These are phyloP conservation scores for Synodontis membranacea DNA, from an alignment of 2,113 vertebrate genomes.

Conservation along the genomic window DNA sequence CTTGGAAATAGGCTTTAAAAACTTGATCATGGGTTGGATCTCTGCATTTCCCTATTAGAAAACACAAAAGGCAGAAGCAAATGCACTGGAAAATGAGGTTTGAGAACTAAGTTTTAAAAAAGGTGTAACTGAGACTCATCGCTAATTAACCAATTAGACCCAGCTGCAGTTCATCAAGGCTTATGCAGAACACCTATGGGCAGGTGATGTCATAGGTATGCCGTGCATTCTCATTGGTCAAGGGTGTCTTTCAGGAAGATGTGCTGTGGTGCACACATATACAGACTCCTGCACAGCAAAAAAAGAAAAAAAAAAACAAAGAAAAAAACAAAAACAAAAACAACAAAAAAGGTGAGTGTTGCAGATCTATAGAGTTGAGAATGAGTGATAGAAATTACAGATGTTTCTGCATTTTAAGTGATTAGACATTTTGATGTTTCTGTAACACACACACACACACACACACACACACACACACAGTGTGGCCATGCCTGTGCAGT, in stretches of 20 bases:
- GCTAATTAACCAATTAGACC: conserved; percentile 6
- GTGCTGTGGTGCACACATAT: background rate
- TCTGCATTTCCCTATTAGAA: background rate
- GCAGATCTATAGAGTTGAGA: background rate
- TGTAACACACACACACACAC: background rate
- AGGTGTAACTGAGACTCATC: background rate
- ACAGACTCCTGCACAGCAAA: background rate
- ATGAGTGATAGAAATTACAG: background rate
- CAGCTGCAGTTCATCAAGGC: background rate
- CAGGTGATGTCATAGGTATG: conserved; percentile 1
- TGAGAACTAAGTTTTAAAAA: too few species aligned
- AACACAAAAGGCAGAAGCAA: background rate
- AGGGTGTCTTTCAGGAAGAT: too few species aligned
- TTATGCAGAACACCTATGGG: conserved; percentile 29
- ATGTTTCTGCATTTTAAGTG: background rate
- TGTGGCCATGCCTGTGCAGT: conserved; percentile 22
- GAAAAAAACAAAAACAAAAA: too few species aligned
- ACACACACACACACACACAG: background rate
- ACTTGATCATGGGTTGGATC: background rate
- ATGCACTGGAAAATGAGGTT: too few species aligned
- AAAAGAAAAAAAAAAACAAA: background rate
- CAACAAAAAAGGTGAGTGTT: background rate
- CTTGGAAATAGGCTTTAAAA: background rate
- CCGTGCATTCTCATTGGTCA: conserved; percentile 16
- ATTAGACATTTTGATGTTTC: background rate